Base-by-base conservation (phyloP, 2,888 invertebrate species). In the Phytoseiulus persimilis region DNA sequence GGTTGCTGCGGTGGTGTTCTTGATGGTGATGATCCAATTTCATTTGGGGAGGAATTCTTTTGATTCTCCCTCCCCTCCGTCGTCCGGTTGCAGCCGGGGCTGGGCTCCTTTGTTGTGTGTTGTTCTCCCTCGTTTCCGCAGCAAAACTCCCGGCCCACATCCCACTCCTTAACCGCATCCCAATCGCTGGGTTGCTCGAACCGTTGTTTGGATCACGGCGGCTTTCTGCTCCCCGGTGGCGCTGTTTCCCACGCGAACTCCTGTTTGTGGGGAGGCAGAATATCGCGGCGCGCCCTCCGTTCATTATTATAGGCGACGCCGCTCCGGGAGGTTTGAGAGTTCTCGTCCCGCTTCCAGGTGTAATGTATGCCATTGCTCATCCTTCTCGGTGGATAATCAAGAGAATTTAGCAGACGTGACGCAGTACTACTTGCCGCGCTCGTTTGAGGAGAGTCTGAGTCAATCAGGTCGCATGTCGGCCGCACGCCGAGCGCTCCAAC, bases 391-490 rank as follows among this genome's bases (percentile, higher is more conserved):
- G 87, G 87, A 87, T 45, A 87, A 87, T 45, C 87, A 87, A n/a
- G 87, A 87, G 33, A 87, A 87, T 87, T 45, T 87, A 45, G 87
- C 87, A 32, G 87, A 87, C 32, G 87, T 87, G 39, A 87, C 87
- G 87, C 87, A 87, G 45, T 87, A 87, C 23, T 87, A 39, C 33
- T 39, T 87, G 87, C 87, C 32, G 45, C 87, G 87, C 33, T 87
- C 87, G 31, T 87, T 87, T 33, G 87, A 87, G 87, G 87, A 87
- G 87, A 87, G 87, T 87, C 87, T 87, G 87, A 87, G 87, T 32
- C 87, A 87, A 28, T 87, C 87, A 45, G 87, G 87, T 87, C 87
- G 87, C 87, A 87, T 87, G 87, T 87, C 87, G 32, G 87, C 87
- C 87, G 87, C 87, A 33, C 87, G 87, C 39, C 87, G 87, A 39